phyloP scores from a whole-genome alignment of 1,140 invertebrate species.

The Drosophila kikkawai region DNA sequence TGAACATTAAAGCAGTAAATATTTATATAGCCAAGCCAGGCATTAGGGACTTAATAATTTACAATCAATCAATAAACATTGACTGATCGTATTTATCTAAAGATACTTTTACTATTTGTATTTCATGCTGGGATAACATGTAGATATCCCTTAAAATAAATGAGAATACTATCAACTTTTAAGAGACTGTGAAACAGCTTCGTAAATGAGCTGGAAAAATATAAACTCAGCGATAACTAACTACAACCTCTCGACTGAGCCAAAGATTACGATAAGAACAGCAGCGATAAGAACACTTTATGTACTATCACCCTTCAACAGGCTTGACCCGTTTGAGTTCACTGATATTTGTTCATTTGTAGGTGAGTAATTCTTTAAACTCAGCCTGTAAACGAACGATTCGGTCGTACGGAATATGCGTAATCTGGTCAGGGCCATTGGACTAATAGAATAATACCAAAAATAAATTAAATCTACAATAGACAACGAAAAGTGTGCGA shows the following conservation, averaged over 20 bases:
- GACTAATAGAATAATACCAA: constrained; percentile 35
- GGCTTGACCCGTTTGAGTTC: neutral
- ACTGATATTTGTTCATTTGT: constrained; percentile 13
- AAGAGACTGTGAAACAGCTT: neutral
- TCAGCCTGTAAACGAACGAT: neutral
- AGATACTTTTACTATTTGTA: neutral
- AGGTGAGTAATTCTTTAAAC: constrained; percentile 25
- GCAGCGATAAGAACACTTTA: constrained; percentile 15
- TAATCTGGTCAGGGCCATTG: constrained; percentile 61
- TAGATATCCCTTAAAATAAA: neutral
- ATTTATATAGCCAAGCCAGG: no score
- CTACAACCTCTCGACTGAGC: neutral
- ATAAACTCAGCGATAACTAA: constrained; percentile 8
- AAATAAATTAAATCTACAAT: constrained; percentile 10
- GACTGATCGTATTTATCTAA: no score
- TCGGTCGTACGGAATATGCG: constrained; percentile 25
- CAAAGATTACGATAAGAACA: constrained; percentile 22
- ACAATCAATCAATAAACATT: neutral
- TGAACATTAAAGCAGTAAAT: neutral
- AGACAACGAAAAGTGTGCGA: constrained; percentile 9
- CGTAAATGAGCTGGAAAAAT: neutral
- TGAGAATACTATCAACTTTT: neutral
- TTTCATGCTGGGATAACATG: neutral
- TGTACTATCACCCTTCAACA: neutral
- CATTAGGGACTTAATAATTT: neutral